phyloP scores from a whole-genome alignment of 2,113 vertebrate genomes.

The Zosterops lateralis region DNA sequence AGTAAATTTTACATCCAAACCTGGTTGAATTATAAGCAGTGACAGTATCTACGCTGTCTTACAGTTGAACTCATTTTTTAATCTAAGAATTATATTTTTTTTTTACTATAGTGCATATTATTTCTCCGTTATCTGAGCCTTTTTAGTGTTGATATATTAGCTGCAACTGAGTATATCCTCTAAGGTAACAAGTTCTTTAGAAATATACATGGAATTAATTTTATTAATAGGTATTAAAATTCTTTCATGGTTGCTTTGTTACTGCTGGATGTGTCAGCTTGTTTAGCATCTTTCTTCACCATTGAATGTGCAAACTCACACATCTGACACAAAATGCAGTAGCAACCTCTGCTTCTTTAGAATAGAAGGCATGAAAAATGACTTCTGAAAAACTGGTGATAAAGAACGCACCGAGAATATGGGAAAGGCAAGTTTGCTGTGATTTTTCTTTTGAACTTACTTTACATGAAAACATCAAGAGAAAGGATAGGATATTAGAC shows the following conservation, averaged over 20 bases:
- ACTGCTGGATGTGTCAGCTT: neutral
- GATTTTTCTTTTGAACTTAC: neutral
- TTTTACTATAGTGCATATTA: neutral
- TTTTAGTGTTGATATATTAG: neutral
- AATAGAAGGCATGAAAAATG: neutral
- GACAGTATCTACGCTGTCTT: neutral
- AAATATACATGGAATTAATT: neutral
- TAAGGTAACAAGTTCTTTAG: neutral
- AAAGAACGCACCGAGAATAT: neutral
- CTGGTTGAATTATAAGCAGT: neutral
- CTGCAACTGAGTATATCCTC: neutral
- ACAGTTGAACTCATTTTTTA: neutral
- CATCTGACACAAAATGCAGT: neutral
- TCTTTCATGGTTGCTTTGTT: neutral
- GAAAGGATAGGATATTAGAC: neutral
- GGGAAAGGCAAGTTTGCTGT: neutral
- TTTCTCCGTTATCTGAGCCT: neutral
- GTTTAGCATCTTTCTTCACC: neutral
- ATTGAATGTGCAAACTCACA: neutral
- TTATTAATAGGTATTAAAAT: neutral
- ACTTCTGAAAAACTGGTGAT: neutral
- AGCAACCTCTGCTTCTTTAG: neutral
- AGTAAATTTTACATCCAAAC: neutral
- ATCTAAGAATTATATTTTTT: neutral
- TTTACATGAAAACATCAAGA: neutral